phyloP scores from a whole-genome alignment of 2,797 vertebrate genomes.

The Lagorchestes hirsutus region DNA sequence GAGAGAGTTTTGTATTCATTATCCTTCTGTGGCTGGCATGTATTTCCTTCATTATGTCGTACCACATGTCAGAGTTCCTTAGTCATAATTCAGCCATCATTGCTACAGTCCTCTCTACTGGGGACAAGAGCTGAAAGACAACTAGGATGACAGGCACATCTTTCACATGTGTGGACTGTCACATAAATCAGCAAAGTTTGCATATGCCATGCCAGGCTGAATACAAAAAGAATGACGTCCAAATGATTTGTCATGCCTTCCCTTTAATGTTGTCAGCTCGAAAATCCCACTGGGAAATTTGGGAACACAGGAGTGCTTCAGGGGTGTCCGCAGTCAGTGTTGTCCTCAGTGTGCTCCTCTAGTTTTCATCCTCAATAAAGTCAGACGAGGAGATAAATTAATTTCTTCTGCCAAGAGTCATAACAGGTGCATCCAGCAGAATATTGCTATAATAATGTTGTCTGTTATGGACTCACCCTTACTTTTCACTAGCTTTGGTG shows the following conservation, averaged over 20 bases:
- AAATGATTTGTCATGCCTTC: background rate
- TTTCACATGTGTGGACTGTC: background rate
- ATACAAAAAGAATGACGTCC: background rate
- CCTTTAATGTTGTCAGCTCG: constrained; percentile 13
- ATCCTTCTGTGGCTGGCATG: constrained; percentile 14
- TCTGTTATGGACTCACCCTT: background rate
- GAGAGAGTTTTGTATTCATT: background rate
- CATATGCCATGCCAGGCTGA: constrained; percentile 5
- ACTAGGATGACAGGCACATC: background rate
- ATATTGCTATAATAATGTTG: background rate
- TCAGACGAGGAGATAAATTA: constrained; percentile 46
- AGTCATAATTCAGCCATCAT: constrained; percentile 9
- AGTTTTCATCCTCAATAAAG: constrained; percentile 52
- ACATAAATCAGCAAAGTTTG: background rate
- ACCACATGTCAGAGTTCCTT: background rate
- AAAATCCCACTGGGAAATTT: background rate
- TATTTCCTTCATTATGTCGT: background rate
- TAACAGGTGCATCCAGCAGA: background rate
- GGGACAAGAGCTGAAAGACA: constrained; percentile 19
- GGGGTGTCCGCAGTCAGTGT: background rate
- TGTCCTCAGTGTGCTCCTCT: constrained; percentile 13
- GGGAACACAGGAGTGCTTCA: background rate
- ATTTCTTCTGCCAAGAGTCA: constrained; percentile 50
- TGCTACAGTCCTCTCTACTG: background rate
- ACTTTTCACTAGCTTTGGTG: background rate